These are phyloP conservation scores for Eulemur mongoz DNA, from an alignment of 2,797 vertebrate genomes.

Conservation along the genomic window DNA sequence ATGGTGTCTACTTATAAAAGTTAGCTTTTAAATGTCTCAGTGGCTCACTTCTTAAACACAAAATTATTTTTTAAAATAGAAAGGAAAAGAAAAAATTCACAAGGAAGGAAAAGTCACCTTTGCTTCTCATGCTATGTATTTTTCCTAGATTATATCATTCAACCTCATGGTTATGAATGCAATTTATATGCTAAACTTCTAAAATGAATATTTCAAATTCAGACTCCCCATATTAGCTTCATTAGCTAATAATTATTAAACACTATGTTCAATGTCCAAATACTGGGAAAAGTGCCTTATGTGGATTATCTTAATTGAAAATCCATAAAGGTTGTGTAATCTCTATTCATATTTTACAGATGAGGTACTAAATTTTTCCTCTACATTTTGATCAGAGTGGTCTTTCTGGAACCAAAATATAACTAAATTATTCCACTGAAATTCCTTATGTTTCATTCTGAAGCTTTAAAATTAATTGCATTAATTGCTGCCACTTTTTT, in stretches of 20 bases:
- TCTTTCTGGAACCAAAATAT: neutral
- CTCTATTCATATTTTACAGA: neutral
- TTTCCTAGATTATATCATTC: neutral
- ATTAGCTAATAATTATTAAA: neutral
- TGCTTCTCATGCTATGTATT: neutral
- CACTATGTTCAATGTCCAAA: neutral
- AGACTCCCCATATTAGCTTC: neutral
- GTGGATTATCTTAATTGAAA: neutral
- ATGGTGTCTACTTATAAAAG: neutral
- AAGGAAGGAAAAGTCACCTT: neutral
- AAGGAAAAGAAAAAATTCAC: neutral
- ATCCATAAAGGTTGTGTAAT: neutral
- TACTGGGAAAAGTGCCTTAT: neutral
- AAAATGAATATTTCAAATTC: neutral
- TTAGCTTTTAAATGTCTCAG: neutral
- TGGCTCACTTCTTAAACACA: neutral
- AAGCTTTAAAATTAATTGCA: neutral
- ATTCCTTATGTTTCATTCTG: neutral
- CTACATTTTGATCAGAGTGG: neutral
- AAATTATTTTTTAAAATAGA: neutral
- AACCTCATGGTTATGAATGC: neutral
- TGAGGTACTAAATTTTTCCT: neutral
- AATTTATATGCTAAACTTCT: neutral
- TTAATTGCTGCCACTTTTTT: neutral
- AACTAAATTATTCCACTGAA: neutral